A percentile compares a stretch with the other conserved stretches of the same genome.
These are phyloP conservation scores for Rhyzopertha dominica DNA, from an alignment of 1,140 invertebrate genomes.

Conservation along the genomic window DNA sequence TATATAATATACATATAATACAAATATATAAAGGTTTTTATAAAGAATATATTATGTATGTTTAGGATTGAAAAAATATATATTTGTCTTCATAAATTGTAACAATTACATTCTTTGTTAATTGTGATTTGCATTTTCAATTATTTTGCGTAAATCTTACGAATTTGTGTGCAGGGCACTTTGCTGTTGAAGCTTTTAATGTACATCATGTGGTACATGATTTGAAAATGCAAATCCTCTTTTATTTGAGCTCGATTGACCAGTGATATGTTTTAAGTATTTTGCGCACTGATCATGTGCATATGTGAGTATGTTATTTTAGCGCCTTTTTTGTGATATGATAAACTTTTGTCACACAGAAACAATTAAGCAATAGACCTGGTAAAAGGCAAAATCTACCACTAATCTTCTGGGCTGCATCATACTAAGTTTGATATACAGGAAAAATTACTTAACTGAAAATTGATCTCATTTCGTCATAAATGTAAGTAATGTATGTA, in stretches of 20 bases:
- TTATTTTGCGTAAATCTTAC: conserved; percentile 9
- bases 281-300: conserved; percentile 28
- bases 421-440: not conserved
- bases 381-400: not conserved
- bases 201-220: conserved; percentile 3
- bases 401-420: not conserved
- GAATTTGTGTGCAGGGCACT: conserved; percentile 11
- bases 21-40: too few relatives aligned
- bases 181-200: conserved; percentile 5
- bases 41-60: too few relatives aligned
- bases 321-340: conserved; percentile 29
- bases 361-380: conserved; percentile 14
- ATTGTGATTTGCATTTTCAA: conserved; percentile 12
- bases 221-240: not conserved
- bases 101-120: conserved; percentile 19
- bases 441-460: conserved; percentile 13
- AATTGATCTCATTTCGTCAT: conserved; percentile 4
- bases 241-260: conserved; percentile 14
- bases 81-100: conserved; percentile 17
- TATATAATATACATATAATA: too few relatives aligned
- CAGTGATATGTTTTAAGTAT: conserved; percentile 41
- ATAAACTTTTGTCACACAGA: conserved; percentile 28
- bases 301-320: conserved; percentile 29
- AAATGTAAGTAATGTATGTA: not conserved
- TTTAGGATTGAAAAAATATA: too few relatives aligned